Evolutionary conservation across 1,140 invertebrate species (phyloP).

Genomic region (Drosophila insularis): DNA sequence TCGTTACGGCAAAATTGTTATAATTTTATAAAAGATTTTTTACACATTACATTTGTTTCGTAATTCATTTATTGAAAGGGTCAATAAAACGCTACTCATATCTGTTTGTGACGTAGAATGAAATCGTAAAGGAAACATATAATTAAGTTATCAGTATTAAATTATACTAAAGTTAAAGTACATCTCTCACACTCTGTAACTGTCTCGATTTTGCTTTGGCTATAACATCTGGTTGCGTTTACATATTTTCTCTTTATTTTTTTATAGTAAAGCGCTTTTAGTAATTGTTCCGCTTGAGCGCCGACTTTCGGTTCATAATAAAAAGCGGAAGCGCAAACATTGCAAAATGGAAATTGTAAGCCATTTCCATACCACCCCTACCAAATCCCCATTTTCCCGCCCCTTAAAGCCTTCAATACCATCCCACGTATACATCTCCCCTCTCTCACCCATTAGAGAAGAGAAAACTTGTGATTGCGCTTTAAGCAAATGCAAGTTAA

Average conservation of each 20-base stretch:
- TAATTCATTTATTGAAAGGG: too few relatives aligned
- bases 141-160: too few relatives aligned
- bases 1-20: too few relatives aligned
- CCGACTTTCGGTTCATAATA: slow-evolving; percentile 12
- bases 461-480: slow-evolving; percentile 12
- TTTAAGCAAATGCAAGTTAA: slow-evolving; percentile 14
- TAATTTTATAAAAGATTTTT: too few relatives aligned
- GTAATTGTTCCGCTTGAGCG: slow-evolving; percentile 31
- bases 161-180: too few relatives aligned
- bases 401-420: too few relatives aligned
- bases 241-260: slow-evolving; percentile 1
- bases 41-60: too few relatives aligned
- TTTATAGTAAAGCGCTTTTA: slow-evolving; percentile 30
- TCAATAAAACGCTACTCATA: too few relatives aligned
- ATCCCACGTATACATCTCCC: not conserved
- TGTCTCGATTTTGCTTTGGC: not conserved
- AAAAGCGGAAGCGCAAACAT: slow-evolving; percentile 33
- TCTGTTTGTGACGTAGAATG: too few relatives aligned
- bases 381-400: too few relatives aligned
- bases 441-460: not conserved
- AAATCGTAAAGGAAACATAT: too few relatives aligned
- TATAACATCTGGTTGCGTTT: slow-evolving; percentile 14
- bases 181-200: not conserved
- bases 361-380: not conserved
- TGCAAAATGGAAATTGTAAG: slow-evolving; percentile 30